These are phyloP conservation scores for Sitobion miscanthi DNA, from an alignment of 1,140 invertebrate species.

Conservation along the genomic window DNA sequence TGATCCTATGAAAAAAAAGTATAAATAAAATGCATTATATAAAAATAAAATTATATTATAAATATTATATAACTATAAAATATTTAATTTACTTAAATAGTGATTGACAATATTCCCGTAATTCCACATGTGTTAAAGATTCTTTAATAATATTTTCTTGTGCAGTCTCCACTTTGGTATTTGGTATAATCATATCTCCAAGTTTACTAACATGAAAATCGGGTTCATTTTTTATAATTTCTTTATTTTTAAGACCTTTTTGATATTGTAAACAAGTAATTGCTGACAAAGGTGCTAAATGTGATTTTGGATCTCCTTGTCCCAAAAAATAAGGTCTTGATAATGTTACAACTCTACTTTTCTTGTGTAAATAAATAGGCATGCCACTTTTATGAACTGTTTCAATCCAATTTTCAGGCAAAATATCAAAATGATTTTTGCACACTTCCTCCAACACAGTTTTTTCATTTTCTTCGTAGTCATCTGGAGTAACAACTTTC, in stretches of 20 bases:
- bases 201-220: slow-evolving; percentile 30
- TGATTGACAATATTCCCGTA: slow-evolving; percentile 83
- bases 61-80: neutral
- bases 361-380: slow-evolving; percentile 88
- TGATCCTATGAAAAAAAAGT: slow-evolving; percentile 7
- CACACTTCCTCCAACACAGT: slow-evolving; percentile 61
- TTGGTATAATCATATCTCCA: slow-evolving; percentile 65
- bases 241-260: slow-evolving; percentile 71
- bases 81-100: slow-evolving; percentile 73
- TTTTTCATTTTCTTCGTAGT: slow-evolving; percentile 62
- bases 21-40: neutral
- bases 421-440: slow-evolving; percentile 85
- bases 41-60: slow-evolving; percentile 18
- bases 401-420: slow-evolving; percentile 96
- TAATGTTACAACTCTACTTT: slow-evolving; percentile 83
- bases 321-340: slow-evolving; percentile 94
- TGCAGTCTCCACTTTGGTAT: slow-evolving; percentile 80
- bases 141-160: slow-evolving; percentile 82
- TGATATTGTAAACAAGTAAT: slow-evolving; percentile 94
- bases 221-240: neutral
- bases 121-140: slow-evolving; percentile 76
- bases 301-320: slow-evolving; percentile 87
- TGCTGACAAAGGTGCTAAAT: slow-evolving; percentile 90
- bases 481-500: neutral
- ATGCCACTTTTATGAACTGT: slow-evolving; percentile 96